Conservation (phyloP, 2,888 invertebrate genomes). For the Cecidostiba fungosa region DNA sequence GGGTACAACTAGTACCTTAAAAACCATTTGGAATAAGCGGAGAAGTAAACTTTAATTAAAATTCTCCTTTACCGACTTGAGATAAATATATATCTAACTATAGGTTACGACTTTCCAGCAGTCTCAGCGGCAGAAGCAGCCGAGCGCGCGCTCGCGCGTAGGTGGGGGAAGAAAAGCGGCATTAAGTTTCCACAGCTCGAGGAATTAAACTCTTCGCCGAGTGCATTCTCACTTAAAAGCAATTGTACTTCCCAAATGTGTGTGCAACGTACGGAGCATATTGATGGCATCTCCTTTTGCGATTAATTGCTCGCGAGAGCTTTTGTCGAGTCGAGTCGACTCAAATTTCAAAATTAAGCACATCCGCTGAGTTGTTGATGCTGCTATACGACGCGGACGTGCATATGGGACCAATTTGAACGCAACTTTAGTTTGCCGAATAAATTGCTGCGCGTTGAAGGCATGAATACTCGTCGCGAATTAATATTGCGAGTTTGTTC, state of each 20-base stretch:
- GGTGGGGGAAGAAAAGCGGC: constrained; percentile 7
- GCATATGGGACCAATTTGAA: background rate
- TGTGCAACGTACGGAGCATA: background rate
- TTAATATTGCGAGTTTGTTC: constrained; percentile 11
- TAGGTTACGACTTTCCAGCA: constrained; percentile 4
- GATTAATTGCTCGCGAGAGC: background rate
- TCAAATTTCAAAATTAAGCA: background rate
- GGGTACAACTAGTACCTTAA: background rate
- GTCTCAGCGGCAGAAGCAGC: background rate
- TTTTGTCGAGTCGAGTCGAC: background rate
- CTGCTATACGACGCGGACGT: background rate
- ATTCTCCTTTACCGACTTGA: constrained; percentile 19
- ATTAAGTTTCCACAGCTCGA: constrained; percentile 34
- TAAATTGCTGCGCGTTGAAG: background rate
- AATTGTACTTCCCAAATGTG: background rate
- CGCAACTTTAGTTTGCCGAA: constrained; percentile 2
- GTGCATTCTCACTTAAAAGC: constrained; percentile 6
- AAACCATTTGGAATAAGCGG: background rate
- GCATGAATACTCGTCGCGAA: background rate
- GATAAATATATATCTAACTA: constrained; percentile 36
- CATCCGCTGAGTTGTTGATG: background rate
- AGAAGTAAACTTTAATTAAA: constrained; percentile 36
- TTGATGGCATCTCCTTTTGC: background rate
- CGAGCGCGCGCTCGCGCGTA: background rate
- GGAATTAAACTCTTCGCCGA: constrained; percentile 32